Percentiles rank a stretch among this genome's conserved stretches.
Conservation (phyloP, 2,113 vertebrate genomes). For the Anas platyrhynchos region DNA sequence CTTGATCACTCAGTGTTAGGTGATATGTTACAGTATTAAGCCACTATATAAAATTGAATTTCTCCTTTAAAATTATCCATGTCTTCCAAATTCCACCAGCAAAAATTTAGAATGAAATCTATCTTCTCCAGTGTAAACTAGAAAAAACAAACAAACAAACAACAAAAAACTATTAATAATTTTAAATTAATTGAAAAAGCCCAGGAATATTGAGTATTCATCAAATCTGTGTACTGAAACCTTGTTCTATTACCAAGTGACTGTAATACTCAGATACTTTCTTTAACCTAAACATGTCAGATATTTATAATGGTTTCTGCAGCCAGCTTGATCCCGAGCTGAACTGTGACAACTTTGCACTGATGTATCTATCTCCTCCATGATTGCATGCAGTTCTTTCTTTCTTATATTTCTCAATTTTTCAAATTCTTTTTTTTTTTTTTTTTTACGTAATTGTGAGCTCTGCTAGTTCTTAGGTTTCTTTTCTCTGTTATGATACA, state of each 20-base stretch:
- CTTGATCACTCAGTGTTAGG: neutral
- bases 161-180: neutral
- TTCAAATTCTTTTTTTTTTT: conserved; percentile 8
- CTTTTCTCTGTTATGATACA: conserved; percentile 1
- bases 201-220: neutral
- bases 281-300: conserved; percentile 53
- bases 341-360: conserved; percentile 47
- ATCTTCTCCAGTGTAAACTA: neutral
- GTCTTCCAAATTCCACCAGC: neutral
- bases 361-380: conserved; percentile 46
- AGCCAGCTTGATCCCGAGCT: conserved; percentile 57
- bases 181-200: neutral
- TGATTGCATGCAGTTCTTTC: conserved; percentile 21
- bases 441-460: conserved; percentile 18
- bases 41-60: neutral
- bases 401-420: conserved; percentile 39
- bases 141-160: neutral
- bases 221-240: neutral
- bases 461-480: neutral
- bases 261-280: conserved; percentile 17
- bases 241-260: neutral
- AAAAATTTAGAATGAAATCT: neutral
- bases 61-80: neutral
- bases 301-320: conserved; percentile 50
- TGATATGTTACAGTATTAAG: neutral